Base-by-base conservation (phyloP, 2,888 invertebrate genomes). In the Hydriomena furcata region DNA sequence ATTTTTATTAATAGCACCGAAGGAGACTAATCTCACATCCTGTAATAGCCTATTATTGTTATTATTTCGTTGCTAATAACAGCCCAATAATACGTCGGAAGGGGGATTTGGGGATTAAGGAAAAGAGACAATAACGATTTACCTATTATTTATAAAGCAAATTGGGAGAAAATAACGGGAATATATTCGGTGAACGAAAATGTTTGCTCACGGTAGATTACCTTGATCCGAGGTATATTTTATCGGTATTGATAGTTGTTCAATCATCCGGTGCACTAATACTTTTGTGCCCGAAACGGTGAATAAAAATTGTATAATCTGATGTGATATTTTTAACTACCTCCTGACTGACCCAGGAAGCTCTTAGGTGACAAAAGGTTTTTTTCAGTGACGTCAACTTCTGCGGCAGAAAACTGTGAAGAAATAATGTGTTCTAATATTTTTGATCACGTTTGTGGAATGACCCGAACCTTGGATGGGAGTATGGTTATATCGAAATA, bases 361-460 rank as follows among this genome's bases (percentile, higher is more conserved):
- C n/a, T n/a, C n/a, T n/a, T n/a, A n/a, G n/a, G n/a, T n/a, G n/a
- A n/a, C n/a, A n/a, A n/a, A n/a, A n/a, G n/a, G n/a, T 24, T 27
- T 27, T 31, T 25, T 46, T 27, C 43, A 52, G 47, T 44, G 21
- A 6, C 11, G 4, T 4, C 30, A 21, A 28, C 25, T 24, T 25
- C 24, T 12, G 47, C 43, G 8, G 58, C 52, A 43, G 49, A 66
- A 7, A 13, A 53, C 7, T 85, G 84, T 53, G 61, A 66, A 7
- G 37, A 67, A 7, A 66, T 75, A 3, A 1, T 30, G 7, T 88
- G 88, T 62, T 80, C 88, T 1, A 69, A 79, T 50, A 55, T 84
- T 4, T 61, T 71, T 23, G 83, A 85, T 28, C 73, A 75, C 1
- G 80, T 86, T 2, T 88, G 88, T 58, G 83, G 79, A 2, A 50